These are phyloP conservation scores for Prunella strophiata DNA, from an alignment of 2,797 vertebrate species.

Conservation along the genomic window DNA sequence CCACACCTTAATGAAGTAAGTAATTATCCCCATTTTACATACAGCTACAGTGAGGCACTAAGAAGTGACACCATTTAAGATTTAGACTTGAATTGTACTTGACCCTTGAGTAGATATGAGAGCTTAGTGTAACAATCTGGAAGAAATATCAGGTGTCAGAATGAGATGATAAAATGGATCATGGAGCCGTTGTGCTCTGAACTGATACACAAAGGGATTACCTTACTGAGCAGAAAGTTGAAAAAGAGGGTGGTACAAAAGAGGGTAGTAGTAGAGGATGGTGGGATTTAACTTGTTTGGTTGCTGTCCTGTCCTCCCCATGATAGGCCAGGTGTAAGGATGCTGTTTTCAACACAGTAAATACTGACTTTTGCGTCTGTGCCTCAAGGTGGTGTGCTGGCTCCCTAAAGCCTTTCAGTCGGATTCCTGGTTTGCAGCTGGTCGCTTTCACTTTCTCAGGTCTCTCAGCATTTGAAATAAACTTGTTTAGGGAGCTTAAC, in stretches of 20 bases:
- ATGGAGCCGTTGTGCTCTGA: background rate
- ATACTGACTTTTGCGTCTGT: background rate
- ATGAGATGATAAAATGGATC: background rate
- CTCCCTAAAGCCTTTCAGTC: background rate
- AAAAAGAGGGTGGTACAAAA: background rate
- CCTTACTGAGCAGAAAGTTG: background rate
- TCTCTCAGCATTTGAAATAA: background rate
- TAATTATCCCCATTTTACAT: slow-evolving; percentile 38
- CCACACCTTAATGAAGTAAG: slow-evolving; percentile 53
- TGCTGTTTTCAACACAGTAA: background rate
- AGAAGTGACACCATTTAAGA: slow-evolving; percentile 14
- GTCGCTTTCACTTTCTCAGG: background rate
- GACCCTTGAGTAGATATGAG: background rate
- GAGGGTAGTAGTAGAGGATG: background rate
- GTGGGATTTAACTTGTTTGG: background rate
- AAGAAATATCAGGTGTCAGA: background rate
- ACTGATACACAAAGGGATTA: background rate
- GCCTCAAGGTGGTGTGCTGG: background rate
- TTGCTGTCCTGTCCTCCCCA: background rate
- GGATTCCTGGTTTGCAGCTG: background rate
- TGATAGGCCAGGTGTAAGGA: background rate
- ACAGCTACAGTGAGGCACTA: background rate
- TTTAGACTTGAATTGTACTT: background rate
- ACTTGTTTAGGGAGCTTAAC: background rate
- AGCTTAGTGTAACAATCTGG: background rate